Evolutionary conservation across 2,113 vertebrate genomes (phyloP).

Genomic region (Phalacrocorax pelagicus): DNA sequence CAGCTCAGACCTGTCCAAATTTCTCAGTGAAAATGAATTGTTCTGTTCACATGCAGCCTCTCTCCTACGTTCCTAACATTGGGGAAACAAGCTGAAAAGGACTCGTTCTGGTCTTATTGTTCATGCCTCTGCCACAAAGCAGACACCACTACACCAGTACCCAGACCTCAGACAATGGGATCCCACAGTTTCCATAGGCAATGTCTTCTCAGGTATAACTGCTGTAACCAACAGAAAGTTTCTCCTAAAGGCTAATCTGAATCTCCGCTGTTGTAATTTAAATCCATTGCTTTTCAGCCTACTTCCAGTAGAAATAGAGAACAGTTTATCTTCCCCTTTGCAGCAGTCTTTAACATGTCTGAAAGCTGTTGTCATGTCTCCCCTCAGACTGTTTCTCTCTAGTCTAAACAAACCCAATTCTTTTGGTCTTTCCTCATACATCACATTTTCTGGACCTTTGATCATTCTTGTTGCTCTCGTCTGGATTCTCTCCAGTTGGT

Average conservation of each 20-base stretch:
- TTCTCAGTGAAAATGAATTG: neutral
- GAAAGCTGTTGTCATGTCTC: constrained; percentile 62
- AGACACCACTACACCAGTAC: neutral
- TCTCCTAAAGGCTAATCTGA: neutral
- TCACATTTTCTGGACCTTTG: constrained; percentile 64
- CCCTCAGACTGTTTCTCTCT: constrained; percentile 36
- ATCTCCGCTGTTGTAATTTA: neutral
- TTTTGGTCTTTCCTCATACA: constrained; percentile 62
- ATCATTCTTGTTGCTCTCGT: constrained; percentile 41
- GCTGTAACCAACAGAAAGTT: neutral
- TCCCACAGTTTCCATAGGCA: neutral
- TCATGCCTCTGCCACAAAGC: neutral
- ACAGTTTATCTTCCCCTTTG: constrained; percentile 35
- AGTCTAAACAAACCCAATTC: constrained; percentile 66
- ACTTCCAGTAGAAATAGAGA: constrained; percentile 14
- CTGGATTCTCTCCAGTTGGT: constrained; percentile 61
- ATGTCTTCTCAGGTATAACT: constrained; percentile 37
- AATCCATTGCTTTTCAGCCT: neutral
- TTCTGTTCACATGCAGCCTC: neutral
- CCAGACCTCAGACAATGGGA: neutral
- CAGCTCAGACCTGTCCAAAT: neutral
- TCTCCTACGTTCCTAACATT: neutral
- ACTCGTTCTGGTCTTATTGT: neutral
- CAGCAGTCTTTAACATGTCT: constrained; percentile 26
- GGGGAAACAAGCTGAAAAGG: neutral